Evolutionary conservation across 2,888 invertebrate species (phyloP).

Genomic region (Polymixis flavicincta): DNA sequence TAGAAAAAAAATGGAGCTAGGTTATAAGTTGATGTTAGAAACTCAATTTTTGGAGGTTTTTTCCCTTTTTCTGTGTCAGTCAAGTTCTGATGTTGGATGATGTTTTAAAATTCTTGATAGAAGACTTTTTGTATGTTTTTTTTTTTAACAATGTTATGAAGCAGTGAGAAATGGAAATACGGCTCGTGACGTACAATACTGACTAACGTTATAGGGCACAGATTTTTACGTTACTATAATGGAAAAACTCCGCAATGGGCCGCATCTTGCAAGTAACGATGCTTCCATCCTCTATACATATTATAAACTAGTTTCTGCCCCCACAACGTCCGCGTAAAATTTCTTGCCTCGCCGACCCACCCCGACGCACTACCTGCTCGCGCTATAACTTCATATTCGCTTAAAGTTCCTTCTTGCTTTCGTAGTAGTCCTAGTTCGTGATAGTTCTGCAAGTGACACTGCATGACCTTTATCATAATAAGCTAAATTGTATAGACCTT

Average conservation of each 20-base stretch:
- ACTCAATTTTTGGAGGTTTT: not conserved
- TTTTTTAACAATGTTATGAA: not conserved
- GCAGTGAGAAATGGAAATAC: not conserved
- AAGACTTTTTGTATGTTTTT: not conserved
- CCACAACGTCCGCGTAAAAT: not conserved
- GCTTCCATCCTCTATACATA: not conserved
- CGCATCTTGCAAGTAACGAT: not conserved
- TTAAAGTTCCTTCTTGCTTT: not conserved
- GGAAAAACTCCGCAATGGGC: not conserved
- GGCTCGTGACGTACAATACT: not conserved
- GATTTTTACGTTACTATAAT: not conserved
- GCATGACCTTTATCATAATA: too few species aligned
- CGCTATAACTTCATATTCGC: not conserved
- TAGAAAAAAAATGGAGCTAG: conserved; percentile 35
- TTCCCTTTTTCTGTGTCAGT: not conserved
- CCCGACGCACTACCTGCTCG: not conserved
- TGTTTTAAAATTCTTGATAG: not conserved
- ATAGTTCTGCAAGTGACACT: too few species aligned
- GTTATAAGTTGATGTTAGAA: conserved; percentile 12
- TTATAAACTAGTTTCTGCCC: not conserved
- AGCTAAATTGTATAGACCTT: too few species aligned
- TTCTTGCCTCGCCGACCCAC: not conserved
- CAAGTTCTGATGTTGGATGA: not conserved
- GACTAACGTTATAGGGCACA: too few species aligned
- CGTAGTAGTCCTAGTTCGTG: too few species aligned